Base-by-base conservation (phyloP, 1,140 invertebrate species). In the Trichonephila clavata region DNA sequence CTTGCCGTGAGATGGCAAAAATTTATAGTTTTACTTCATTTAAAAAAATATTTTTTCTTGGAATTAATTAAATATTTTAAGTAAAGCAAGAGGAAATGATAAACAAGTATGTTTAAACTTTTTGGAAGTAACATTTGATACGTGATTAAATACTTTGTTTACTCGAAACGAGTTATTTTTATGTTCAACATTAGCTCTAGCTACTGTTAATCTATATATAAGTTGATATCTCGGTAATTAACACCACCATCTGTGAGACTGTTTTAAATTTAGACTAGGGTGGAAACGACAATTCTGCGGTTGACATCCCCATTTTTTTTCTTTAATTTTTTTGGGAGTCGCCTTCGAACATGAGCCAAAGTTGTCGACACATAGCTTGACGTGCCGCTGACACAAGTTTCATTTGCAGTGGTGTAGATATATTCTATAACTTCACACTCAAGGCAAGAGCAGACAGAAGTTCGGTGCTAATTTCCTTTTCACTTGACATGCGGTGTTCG, bases 361-460 rank as follows among this genome's bases (percentile, higher is more conserved):
- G 68, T 81, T 80, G 89, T 90, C 71, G 89, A 60, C 89, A 61
- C n/a, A 24, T 24, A 5, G n/a, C 71, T 39, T 89, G 87, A 89
- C 87, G 50, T 81, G 10, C 32, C 27, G 71, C 77, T 90, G 89
- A 90, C 89, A 90, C 71, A 39, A n/a, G n/a, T 61, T 81, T 90
- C 89, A 81, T 90, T 80, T 18, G 50, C 16, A 77, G 60, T 59
- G 89, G 89, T 90, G 89, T 60, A 50, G 50, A 90, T 39, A 61
- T 57, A 81, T 39, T 18, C 43, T 68, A 90, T 90, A 81, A 2
- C 16, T 90, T 90, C 89, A 61, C 89, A 90, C 57, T 50, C 57
- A 16, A 61, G 84, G 27, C 43, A 89, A 21, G 43, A 71, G 14
- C 6, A 80, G 77, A 61, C 89, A 89, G 21, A 60, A 61, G 24